phyloP scores from a whole-genome alignment of 2,113 vertebrate species.

The Gopherus flavomarginatus region DNA sequence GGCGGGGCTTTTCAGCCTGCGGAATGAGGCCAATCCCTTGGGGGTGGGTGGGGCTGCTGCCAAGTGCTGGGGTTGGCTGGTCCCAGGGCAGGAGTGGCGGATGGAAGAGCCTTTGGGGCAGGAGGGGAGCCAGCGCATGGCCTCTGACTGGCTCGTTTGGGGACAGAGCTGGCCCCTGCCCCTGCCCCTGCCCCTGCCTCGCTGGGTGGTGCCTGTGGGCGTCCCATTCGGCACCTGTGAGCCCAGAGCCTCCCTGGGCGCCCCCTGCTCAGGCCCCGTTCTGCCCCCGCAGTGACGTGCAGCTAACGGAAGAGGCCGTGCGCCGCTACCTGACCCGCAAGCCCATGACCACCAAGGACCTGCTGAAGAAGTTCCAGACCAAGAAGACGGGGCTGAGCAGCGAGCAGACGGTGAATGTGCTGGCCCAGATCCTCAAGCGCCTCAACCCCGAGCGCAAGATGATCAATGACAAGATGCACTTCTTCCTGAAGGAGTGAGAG shows the following conservation, averaged over 20 bases:
- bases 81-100: too few species aligned
- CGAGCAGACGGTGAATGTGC: slow-evolving; percentile 93
- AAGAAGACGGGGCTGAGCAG: slow-evolving; percentile 94
- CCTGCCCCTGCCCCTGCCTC: too few species aligned
- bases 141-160: too few species aligned
- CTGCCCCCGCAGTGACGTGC: slow-evolving; percentile 83
- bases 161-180: too few species aligned
- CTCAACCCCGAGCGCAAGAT: slow-evolving; percentile 94
- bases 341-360: slow-evolving; percentile 96
- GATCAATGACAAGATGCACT: slow-evolving; percentile 94
- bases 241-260: too few species aligned
- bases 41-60: too few species aligned
- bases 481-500: slow-evolving; percentile 90
- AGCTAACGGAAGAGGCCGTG: slow-evolving; percentile 91
- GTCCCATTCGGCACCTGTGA: background rate
- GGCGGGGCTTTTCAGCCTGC: too few species aligned
- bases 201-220: too few species aligned
- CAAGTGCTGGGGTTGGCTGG: too few species aligned
- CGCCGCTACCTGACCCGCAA: slow-evolving; percentile 92
- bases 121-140: background rate
- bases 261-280: background rate
- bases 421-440: slow-evolving; percentile 94
- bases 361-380: slow-evolving; percentile 96
- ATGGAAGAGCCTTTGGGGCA: background rate
- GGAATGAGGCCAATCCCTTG: too few species aligned